A percentile compares a stretch with the other conserved stretches of the same genome.
These are phyloP conservation scores for Synanthedon myopaeformis DNA, from an alignment of 2,888 invertebrate genomes.

Conservation along the genomic window DNA sequence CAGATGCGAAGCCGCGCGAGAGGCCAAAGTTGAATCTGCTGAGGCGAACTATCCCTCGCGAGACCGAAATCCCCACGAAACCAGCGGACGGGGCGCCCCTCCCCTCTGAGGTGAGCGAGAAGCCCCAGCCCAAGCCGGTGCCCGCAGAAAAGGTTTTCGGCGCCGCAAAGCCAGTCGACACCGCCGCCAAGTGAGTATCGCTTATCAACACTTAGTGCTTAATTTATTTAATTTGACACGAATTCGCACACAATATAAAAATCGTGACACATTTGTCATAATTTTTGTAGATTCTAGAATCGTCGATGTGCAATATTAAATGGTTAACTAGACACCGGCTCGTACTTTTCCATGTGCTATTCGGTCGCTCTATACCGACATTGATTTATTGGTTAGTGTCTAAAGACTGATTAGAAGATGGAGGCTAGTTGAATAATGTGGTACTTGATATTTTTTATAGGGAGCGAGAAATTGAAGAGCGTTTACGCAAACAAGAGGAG, in stretches of 20 bases:
- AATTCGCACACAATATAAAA: slow-evolving; percentile 31
- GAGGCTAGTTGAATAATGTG: background rate
- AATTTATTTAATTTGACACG: no score
- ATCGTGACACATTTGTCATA: slow-evolving; percentile 18
- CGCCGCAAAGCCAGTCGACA: slow-evolving; percentile 95
- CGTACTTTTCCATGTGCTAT: slow-evolving; percentile 18
- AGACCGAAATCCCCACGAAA: slow-evolving; percentile 41
- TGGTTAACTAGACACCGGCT: slow-evolving; percentile 49
- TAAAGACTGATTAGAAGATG: background rate
- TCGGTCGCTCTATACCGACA: slow-evolving; percentile 58
- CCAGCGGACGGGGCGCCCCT: slow-evolving; percentile 40
- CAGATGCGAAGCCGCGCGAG: slow-evolving; percentile 70
- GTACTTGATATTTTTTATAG: slow-evolving; percentile 18
- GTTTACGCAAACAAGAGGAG: slow-evolving; percentile 75
- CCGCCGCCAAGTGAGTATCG: slow-evolving; percentile 76
- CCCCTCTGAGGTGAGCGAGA: slow-evolving; percentile 26
- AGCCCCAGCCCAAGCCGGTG: slow-evolving; percentile 56
- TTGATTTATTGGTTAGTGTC: no score
- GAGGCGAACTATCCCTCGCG: slow-evolving; percentile 83
- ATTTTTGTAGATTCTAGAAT: slow-evolving; percentile 16
- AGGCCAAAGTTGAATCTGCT: slow-evolving; percentile 84
- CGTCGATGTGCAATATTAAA: slow-evolving; percentile 33
- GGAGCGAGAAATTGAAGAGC: slow-evolving; percentile 92
- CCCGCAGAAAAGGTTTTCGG: slow-evolving; percentile 88
- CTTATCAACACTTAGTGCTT: no score